A percentile compares a stretch with the other conserved stretches of the same genome.
Evolutionary conservation across 2,797 vertebrate species (phyloP).

Genomic region (Iguana delicatissima): DNA sequence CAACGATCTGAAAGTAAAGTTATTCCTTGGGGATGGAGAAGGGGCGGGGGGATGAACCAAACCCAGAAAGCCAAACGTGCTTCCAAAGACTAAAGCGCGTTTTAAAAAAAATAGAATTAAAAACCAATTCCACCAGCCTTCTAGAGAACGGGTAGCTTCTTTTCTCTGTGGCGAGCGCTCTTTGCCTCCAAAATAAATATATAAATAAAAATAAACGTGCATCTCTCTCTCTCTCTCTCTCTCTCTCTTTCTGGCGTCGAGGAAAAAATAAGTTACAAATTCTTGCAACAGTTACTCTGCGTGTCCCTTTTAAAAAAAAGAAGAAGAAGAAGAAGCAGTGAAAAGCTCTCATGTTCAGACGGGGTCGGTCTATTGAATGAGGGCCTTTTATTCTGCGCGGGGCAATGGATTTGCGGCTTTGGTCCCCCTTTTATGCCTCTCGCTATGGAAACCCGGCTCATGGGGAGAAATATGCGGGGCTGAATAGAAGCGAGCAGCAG

Average conservation of each 20-base stretch:
- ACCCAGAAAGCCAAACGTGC: too few species aligned
- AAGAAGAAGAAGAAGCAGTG: not conserved
- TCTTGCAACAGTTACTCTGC: slow-evolving; percentile 92
- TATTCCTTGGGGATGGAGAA: not conserved
- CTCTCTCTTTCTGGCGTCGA: slow-evolving; percentile 61
- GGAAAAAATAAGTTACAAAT: slow-evolving; percentile 81
- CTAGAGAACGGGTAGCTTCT: too few species aligned
- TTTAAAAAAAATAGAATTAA: not conserved
- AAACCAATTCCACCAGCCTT: too few species aligned
- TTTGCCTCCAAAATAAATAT: too few species aligned
- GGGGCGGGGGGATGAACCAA: too few species aligned
- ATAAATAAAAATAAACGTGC: too few species aligned
- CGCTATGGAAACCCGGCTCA: slow-evolving; percentile 98
- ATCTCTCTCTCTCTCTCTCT: too few species aligned
- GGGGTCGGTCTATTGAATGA: slow-evolving; percentile 92
- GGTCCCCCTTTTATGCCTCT: slow-evolving; percentile 95
- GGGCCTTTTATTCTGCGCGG: slow-evolving; percentile 93
- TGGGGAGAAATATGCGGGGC: slow-evolving; percentile 93
- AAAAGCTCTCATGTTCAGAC: slow-evolving; percentile 82
- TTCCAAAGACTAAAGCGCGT: not conserved
- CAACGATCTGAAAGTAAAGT: not conserved
- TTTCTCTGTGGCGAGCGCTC: too few species aligned
- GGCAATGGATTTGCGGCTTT: slow-evolving; percentile 91
- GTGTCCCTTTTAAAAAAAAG: slow-evolving; percentile 76
- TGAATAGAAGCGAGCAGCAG: slow-evolving; percentile 94